A percentile compares a stretch with the other conserved stretches of the same genome.
phyloP scores from a whole-genome alignment of 2,113 vertebrate species.

The Myodes glareolus region DNA sequence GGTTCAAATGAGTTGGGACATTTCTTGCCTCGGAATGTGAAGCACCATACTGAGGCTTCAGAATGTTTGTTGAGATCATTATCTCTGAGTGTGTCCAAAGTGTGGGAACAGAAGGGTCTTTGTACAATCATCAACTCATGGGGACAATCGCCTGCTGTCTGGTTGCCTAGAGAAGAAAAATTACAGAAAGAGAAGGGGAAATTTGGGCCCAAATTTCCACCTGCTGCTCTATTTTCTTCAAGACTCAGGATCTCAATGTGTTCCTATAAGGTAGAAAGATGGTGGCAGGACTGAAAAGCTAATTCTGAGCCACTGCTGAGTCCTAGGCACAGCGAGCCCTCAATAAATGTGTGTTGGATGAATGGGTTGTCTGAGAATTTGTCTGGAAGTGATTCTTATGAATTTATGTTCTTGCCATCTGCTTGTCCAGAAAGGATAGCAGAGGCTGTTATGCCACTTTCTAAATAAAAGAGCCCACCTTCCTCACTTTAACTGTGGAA shows the following conservation, averaged over 20 bases:
- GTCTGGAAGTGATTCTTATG: neutral
- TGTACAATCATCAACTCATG: neutral
- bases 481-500: neutral
- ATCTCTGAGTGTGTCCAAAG: neutral
- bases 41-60: accelerated
- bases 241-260: neutral
- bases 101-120: neutral
- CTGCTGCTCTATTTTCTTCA: neutral
- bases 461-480: neutral
- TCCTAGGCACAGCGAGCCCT: neutral
- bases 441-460: neutral
- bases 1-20: neutral
- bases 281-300: no score
- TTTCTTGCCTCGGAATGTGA: accelerated
- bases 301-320: neutral
- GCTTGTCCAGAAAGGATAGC: neutral
- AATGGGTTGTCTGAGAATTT: neutral
- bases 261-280: neutral
- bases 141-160: neutral
- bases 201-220: neutral
- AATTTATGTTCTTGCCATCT: neutral
- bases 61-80: no score
- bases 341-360: neutral
- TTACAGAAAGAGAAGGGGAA: neutral
- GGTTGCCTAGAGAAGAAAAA: neutral